Conservation (phyloP, 2,888 invertebrate species). For the Drosophila mayaguana region DNA sequence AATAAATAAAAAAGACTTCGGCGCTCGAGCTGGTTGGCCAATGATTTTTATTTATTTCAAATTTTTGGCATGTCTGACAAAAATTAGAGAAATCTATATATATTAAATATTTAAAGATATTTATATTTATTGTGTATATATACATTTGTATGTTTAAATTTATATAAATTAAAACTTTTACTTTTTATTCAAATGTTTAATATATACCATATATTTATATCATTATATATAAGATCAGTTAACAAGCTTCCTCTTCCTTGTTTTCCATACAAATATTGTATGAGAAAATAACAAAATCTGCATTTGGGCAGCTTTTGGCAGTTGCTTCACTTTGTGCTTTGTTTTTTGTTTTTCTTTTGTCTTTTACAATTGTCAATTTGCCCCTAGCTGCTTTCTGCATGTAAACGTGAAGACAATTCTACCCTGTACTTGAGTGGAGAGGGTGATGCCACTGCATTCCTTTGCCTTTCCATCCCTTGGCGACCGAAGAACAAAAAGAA, state of each 20-base stretch:
- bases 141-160: no score
- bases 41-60: no score
- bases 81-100: no score
- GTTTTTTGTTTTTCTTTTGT: not conserved
- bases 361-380: not conserved
- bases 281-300: not conserved
- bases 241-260: not conserved
- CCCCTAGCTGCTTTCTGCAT: not conserved
- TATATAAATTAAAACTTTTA: no score
- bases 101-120: no score
- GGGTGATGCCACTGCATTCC: not conserved
- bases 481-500: not conserved
- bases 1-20: no score
- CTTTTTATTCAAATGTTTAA: not conserved
- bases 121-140: no score
- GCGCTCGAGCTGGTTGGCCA: no score
- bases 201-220: not conserved
- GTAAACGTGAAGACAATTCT: conserved; percentile 5
- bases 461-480: not conserved
- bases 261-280: not conserved
- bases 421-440: not conserved
- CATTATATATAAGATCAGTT: not conserved
- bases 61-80: no score
- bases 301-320: not conserved
- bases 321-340: no score